Evolutionary conservation across 2,113 vertebrate genomes (phyloP), one percentile per base, ranked within the genome.

Genomic region (Myiozetetes cayanensis): DNA sequence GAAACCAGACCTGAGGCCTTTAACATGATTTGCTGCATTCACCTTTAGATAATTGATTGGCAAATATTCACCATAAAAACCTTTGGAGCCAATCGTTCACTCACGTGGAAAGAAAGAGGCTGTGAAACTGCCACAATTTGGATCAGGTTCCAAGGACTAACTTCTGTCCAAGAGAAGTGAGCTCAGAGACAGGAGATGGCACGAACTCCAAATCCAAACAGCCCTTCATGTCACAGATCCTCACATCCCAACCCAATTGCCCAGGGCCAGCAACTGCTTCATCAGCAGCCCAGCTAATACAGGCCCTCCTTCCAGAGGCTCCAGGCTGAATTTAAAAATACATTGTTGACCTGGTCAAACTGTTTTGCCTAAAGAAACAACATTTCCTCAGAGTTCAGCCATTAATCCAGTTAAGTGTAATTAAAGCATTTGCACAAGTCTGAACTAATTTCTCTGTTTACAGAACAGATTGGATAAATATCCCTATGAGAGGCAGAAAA

Each of bases 361-460:
- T 62, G 58, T 67, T 95, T 65, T 89, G 88, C 90, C 80, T 93
- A 83, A 93, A 85, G 96, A 92, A 94, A 93, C 31, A 86, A 33
- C 63, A 75, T 94, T 82, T 94, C 89, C 70, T 96, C 77, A 39
- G 83, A 96, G 93, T 25, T 90, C 92, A 97, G 86, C 73, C 92
- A 90, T 96, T 95, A 96, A 96, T 96, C 93, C 92, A 95, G 92
- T 92, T 96, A 95, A 93, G 84, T 55, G 87, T 95, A 96, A 96
- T 97, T 96, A 97, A 96, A 91, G 86, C 90, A 91, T 95, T 93
- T 95, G 74, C 95, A 89, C 90, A 77, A 94, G 84, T 92, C 90
- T 76, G 86, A 93, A 97, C 86, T 94, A 93, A 93, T 94, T 95
- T 96, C 90, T 93, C 89, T 95, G 96, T 96, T 97, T 97, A 96